phyloP scores from a whole-genome alignment of 2,888 invertebrate species.

The Tribolium freemani region DNA sequence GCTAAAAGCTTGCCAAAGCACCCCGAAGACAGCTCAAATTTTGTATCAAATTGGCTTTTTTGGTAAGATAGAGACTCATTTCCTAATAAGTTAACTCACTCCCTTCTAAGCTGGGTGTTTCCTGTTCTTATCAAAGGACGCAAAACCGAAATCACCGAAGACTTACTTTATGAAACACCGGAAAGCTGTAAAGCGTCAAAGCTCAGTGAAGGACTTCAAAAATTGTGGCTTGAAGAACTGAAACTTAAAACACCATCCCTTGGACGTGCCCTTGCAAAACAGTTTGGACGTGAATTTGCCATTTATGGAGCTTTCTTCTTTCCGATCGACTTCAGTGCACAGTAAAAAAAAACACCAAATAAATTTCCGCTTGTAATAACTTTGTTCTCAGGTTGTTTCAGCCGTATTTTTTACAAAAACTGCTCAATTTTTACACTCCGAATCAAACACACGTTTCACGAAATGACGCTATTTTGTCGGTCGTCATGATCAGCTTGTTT shows the following conservation, averaged over 20 bases:
- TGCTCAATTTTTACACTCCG: constrained; percentile 5
- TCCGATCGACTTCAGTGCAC: not conserved
- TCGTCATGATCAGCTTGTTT: not conserved
- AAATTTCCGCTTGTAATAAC: not conserved
- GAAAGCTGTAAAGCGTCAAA: not conserved
- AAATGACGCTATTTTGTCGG: not conserved
- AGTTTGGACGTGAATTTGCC: not conserved
- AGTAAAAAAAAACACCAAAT: not conserved
- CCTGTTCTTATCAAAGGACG: constrained; percentile 9
- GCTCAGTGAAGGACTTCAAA: not conserved
- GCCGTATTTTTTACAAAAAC: not conserved
- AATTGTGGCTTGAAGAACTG: not conserved
- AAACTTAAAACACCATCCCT: not conserved
- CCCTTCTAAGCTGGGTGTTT: constrained; percentile 3
- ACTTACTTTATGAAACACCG: constrained; percentile 1
- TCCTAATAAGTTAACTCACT: not conserved
- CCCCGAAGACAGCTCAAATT: constrained; percentile 51
- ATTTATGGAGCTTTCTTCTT: not conserved
- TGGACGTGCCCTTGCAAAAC: not conserved
- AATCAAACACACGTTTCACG: constrained; percentile 11
- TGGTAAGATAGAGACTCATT: constrained; percentile 4
- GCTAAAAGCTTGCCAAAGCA: constrained; percentile 22
- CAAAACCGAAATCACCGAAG: constrained; percentile 6
- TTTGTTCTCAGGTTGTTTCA: constrained; percentile 2
- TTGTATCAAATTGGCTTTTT: constrained; percentile 1